Conservation (phyloP, 2,797 vertebrate genomes). For the Diglossa cyanea region DNA sequence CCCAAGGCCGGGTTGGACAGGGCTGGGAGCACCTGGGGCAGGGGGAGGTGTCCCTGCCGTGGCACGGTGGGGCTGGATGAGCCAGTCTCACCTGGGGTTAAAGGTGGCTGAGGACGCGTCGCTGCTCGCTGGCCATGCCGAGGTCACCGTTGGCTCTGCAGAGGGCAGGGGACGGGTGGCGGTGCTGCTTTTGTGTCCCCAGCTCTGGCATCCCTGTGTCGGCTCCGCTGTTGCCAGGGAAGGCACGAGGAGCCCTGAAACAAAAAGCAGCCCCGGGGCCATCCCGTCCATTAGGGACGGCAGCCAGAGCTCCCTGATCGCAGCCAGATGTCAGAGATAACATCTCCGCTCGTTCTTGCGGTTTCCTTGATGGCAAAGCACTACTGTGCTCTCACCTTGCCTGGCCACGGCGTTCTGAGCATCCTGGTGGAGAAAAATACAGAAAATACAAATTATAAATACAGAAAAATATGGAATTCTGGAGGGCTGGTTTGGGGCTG, state of each 20-base stretch:
- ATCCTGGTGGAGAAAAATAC: fast-evolving
- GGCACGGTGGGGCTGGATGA: not conserved
- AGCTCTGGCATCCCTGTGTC: not conserved
- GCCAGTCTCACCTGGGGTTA: not conserved
- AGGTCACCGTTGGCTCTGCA: not conserved
- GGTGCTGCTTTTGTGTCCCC: not conserved
- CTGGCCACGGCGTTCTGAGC: not conserved
- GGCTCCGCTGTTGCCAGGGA: constrained; percentile 27
- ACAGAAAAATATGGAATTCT: fast-evolving
- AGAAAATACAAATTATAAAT: not conserved
- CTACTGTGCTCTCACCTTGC: not conserved
- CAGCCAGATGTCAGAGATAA: not conserved
- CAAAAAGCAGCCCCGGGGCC: constrained; percentile 1
- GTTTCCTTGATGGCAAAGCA: constrained; percentile 8
- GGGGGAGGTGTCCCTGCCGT: not conserved
- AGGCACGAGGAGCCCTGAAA: not conserved
- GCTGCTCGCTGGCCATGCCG: fast-evolving
- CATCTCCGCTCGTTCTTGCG: not conserved
- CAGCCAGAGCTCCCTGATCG: not conserved
- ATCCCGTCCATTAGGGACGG: not conserved
- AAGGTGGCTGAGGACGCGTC: fast-evolving
- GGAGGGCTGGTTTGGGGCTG: not conserved
- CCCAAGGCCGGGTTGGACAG: fast-evolving
- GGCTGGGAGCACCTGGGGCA: not conserved
- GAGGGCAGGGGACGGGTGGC: not conserved